Evolutionary conservation across 2,113 vertebrate genomes (phyloP).

Genomic region (Perccottus glenii): DNA sequence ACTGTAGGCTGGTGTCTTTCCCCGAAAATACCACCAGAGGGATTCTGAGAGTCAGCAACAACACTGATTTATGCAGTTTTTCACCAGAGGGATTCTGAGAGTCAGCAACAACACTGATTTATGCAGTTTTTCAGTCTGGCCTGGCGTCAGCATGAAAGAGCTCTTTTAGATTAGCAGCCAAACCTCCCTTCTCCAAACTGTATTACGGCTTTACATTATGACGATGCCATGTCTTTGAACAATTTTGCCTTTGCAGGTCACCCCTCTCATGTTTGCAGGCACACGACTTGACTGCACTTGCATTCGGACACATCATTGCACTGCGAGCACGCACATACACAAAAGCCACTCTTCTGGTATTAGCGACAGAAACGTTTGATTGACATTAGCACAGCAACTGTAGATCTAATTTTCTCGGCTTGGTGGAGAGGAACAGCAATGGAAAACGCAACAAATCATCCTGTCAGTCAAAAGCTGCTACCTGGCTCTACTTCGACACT

Average conservation of each 20-base stretch:
- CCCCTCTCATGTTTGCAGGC: conserved; percentile 28
- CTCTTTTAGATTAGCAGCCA: conserved; percentile 47
- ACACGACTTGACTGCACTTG: conserved; percentile 11
- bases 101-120: conserved; percentile 26
- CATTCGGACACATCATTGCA: conserved; percentile 33
- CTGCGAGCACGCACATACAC: conserved; percentile 23
- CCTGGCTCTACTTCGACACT: conserved; percentile 23
- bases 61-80: conserved; percentile 9
- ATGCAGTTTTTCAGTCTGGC: conserved; percentile 9
- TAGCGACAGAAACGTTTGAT: conserved; percentile 53
- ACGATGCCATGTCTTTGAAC: conserved; percentile 29
- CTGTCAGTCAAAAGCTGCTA: conserved; percentile 67
- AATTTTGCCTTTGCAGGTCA: conserved; percentile 48
- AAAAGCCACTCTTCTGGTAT: conserved; percentile 24
- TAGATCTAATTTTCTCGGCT: conserved; percentile 69
- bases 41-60: conserved; percentile 36
- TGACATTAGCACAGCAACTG: conserved; percentile 62
- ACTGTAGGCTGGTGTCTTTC: conserved; percentile 25
- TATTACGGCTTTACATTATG: conserved; percentile 9
- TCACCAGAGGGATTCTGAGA: conserved; percentile 32
- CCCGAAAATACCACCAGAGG: conserved; percentile 30
- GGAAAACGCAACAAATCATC: conserved; percentile 61
- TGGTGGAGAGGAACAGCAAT: conserved; percentile 68
- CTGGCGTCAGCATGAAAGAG: conserved; percentile 29
- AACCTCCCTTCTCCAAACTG: conserved; percentile 27